Percentiles rank a stretch among this genome's conserved stretches.
Evolutionary conservation across 1,140 invertebrate genomes (phyloP).

Genomic region (Psilanteris sp.): DNA sequence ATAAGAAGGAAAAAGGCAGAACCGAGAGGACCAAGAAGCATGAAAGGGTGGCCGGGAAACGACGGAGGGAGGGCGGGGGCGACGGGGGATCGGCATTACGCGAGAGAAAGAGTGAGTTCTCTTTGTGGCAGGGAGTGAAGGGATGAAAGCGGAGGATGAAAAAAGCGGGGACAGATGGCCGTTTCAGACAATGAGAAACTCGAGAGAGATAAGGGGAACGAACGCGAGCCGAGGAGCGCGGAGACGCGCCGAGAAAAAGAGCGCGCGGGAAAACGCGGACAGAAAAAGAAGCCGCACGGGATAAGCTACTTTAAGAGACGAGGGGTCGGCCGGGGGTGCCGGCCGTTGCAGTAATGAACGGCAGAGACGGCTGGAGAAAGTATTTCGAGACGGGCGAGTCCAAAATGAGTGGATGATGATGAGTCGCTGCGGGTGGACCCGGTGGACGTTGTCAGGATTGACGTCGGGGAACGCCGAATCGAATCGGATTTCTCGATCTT

Average conservation of each 20-base stretch:
- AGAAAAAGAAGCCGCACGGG: slow-evolving; percentile 55
- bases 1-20: slow-evolving; percentile 63
- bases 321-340: slow-evolving; percentile 43
- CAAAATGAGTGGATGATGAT: slow-evolving; percentile 44
- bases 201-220: slow-evolving; percentile 76
- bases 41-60: slow-evolving; percentile 31
- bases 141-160: slow-evolving; percentile 70
- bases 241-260: slow-evolving; percentile 28
- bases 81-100: slow-evolving; percentile 34
- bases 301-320: slow-evolving; percentile 47
- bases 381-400: slow-evolving; percentile 27
- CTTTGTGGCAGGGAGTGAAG: slow-evolving; percentile 63
- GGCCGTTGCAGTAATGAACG: slow-evolving; percentile 45
- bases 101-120: slow-evolving; percentile 30
- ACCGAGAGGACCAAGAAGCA: slow-evolving; percentile 9
- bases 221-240: slow-evolving; percentile 52
- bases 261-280: slow-evolving; percentile 60
- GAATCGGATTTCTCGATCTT: too few species aligned
- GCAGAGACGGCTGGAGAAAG: slow-evolving; percentile 40
- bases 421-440: slow-evolving; percentile 64
- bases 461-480: too few species aligned
- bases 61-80: slow-evolving; percentile 20
- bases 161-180: slow-evolving; percentile 78
- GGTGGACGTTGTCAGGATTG: slow-evolving; percentile 67
- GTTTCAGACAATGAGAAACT: slow-evolving; percentile 80